These are phyloP conservation scores for Acrocephalus arundinaceus DNA, from an alignment of 2,113 vertebrate genomes.

Conservation along the genomic window DNA sequence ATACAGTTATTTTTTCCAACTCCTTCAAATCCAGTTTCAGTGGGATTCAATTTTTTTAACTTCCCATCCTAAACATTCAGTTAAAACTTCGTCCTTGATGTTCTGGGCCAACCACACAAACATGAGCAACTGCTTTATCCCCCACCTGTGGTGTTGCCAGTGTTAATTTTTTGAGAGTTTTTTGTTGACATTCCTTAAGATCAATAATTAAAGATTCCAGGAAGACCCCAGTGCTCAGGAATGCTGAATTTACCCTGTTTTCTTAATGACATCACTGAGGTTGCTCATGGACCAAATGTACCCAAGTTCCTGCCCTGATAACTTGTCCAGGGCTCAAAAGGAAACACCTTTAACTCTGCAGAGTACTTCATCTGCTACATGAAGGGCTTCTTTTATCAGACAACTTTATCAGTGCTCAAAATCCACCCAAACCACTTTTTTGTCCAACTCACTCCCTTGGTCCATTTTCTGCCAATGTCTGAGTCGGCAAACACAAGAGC, in stretches of 20 bases:
- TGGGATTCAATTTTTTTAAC: background rate
- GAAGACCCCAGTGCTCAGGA: background rate
- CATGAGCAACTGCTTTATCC: rapidly evolving
- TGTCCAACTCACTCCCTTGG: background rate
- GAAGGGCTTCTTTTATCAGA: background rate
- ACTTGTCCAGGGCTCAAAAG: background rate
- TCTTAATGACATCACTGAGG: background rate
- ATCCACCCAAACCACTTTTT: background rate
- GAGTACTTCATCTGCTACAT: background rate
- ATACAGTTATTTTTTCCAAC: background rate
- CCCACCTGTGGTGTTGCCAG: background rate
- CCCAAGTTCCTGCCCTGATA: background rate
- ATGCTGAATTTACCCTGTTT: background rate
- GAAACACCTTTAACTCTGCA: background rate
- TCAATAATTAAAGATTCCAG: background rate
- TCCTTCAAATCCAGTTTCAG: background rate
- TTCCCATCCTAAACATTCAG: background rate
- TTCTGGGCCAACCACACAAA: background rate
- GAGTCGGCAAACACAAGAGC: background rate
- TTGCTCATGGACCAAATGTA: background rate
- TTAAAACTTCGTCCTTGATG: background rate
- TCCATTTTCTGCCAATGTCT: background rate
- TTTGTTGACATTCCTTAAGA: background rate
- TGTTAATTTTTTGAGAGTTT: rapidly evolving
- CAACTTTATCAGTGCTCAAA: background rate